phyloP scores from a whole-genome alignment of 2,888 invertebrate species.

The Drosophila rellima region DNA sequence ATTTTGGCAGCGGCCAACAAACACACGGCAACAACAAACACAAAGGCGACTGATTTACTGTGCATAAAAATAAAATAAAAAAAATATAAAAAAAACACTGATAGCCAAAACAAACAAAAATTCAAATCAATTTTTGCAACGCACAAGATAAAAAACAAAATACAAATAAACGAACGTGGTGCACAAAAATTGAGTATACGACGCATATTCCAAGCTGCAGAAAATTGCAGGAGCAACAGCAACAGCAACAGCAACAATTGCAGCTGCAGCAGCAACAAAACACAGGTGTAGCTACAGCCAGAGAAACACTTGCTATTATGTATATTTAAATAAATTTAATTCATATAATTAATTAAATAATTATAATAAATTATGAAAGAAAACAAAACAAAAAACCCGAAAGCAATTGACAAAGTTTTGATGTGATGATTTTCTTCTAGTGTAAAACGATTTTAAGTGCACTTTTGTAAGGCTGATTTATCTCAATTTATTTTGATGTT shows the following conservation, averaged over 20 bases:
- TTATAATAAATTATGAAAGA: constrained; percentile 5
- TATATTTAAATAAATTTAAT: constrained; percentile 12
- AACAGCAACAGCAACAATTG: constrained; percentile 2
- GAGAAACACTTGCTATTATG: not conserved
- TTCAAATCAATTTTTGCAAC: constrained; percentile 9
- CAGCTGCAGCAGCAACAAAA: constrained; percentile 36
- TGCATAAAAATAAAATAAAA: constrained; percentile 31
- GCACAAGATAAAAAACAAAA: constrained; percentile 5
- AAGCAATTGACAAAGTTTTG: constrained; percentile 73
- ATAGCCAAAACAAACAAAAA: constrained; percentile 9
- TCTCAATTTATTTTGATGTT: constrained; percentile 83
- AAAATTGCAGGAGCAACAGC: constrained; percentile 15
- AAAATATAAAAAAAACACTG: not conserved
- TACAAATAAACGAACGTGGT: constrained; percentile 12
- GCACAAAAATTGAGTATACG: constrained; percentile 64
- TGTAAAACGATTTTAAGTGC: constrained; percentile 80
- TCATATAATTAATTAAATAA: constrained; percentile 12
- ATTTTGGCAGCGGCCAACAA: constrained; percentile 34
- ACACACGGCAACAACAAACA: constrained; percentile 21
- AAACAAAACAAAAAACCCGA: no score
- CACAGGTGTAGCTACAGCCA: constrained; percentile 17
- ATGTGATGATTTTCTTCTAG: constrained; percentile 54
- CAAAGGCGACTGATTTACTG: constrained; percentile 60
- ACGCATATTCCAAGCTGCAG: constrained; percentile 65
- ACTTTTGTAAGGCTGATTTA: constrained; percentile 86